These are phyloP conservation scores for Nymphalis polychloros DNA, from an alignment of 2,888 invertebrate species.

Conservation along the genomic window DNA sequence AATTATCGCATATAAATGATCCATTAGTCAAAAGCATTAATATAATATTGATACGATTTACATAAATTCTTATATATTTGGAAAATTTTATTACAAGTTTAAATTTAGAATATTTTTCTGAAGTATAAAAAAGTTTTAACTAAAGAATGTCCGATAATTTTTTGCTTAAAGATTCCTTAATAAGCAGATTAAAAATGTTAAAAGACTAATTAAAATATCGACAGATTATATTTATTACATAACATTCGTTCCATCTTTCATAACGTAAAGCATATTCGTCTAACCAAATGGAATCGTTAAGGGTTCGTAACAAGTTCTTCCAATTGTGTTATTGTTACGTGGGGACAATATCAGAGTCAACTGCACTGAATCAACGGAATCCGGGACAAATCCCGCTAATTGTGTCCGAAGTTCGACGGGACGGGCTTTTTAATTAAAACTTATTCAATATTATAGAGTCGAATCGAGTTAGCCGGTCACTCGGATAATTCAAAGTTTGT, in stretches of 20 bases:
- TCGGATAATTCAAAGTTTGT: conserved; percentile 51
- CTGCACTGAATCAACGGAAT: conserved; percentile 44
- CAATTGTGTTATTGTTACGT: conserved; percentile 12
- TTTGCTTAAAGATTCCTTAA: too few relatives aligned
- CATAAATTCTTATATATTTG: too few relatives aligned
- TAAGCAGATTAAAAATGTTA: too few relatives aligned
- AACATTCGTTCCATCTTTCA: background rate
- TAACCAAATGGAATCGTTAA: background rate
- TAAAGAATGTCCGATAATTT: too few relatives aligned
- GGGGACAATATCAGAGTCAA: conserved; percentile 24
- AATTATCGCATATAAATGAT: too few relatives aligned
- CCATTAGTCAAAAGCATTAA: too few relatives aligned
- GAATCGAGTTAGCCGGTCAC: conserved; percentile 56
- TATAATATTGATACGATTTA: too few relatives aligned
- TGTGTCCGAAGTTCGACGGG: conserved; percentile 61
- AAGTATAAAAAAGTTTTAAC: too few relatives aligned
- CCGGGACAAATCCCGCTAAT: conserved; percentile 63
- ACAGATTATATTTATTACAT: too few relatives aligned
- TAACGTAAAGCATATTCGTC: background rate
- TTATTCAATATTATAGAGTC: conserved; percentile 71
- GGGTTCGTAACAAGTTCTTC: background rate
- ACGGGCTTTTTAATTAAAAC: conserved; percentile 76
- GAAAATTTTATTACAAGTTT: too few relatives aligned
- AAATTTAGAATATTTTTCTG: too few relatives aligned
- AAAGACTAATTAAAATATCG: too few relatives aligned